A percentile compares a stretch with the other conserved stretches of the same genome.
Evolutionary conservation across 2,888 invertebrate genomes (phyloP).

Genomic region (Caenorhabditis sinica): DNA sequence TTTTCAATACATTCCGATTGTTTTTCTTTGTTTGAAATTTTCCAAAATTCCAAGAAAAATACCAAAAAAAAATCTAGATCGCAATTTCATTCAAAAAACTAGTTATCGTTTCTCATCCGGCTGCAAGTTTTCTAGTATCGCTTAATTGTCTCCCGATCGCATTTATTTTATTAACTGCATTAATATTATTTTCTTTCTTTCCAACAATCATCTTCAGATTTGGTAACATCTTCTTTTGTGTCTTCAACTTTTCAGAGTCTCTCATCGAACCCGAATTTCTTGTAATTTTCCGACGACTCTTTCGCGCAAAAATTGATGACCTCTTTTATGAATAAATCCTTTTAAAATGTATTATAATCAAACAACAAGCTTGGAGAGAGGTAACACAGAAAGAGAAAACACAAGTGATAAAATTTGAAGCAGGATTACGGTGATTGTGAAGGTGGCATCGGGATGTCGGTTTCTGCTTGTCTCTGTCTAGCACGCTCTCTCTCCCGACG

Average conservation of each 20-base stretch:
- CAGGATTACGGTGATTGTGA: conserved; percentile 20
- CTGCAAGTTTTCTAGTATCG: conserved; percentile 22
- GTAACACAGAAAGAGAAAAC: not conserved
- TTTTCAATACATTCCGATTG: conserved; percentile 37
- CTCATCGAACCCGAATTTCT: not conserved
- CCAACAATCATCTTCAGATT: conserved; percentile 15
- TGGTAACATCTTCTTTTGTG: conserved; percentile 15
- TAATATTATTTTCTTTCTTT: conserved; percentile 40
- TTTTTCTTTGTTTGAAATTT: conserved; percentile 29
- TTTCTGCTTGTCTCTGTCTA: conserved; percentile 24
- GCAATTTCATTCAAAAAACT: conserved; percentile 18
- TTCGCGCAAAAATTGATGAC: conserved; percentile 42
- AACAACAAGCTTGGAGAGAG: too few species aligned
- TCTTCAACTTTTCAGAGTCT: conserved; percentile 5
- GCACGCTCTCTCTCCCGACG: conserved; percentile 64
- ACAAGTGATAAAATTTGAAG: not conserved
- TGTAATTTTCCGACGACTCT: conserved; percentile 27
- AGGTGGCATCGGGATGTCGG: conserved; percentile 1
- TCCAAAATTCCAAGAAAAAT: not conserved
- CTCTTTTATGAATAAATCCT: conserved; percentile 57
- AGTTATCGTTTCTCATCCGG: conserved; percentile 6
- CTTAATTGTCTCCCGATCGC: conserved; percentile 25
- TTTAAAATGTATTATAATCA: not conserved
- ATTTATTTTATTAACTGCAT: conserved; percentile 25
- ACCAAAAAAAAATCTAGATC: conserved; percentile 35